Conservation (phyloP, 2,797 vertebrate species). For the Miichthys miiuy region DNA sequence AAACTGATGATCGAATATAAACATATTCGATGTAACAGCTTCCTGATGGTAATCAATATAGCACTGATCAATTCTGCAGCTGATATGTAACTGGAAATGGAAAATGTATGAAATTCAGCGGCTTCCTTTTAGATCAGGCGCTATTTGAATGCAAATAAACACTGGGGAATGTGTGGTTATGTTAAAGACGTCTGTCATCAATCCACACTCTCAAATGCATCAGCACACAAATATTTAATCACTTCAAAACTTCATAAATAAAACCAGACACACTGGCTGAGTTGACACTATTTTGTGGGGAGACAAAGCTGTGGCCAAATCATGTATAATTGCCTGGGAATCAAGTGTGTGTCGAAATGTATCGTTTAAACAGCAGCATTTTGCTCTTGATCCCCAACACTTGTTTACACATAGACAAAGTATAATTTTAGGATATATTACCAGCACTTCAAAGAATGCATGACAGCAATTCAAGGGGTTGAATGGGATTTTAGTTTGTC, state of each 20-base stretch:
- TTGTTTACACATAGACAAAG: slow-evolving; percentile 7
- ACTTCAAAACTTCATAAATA: background rate
- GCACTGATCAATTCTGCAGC: no score
- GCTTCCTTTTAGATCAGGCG: background rate
- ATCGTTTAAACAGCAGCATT: slow-evolving; percentile 2
- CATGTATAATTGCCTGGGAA: slow-evolving; percentile 20
- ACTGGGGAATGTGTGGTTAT: background rate
- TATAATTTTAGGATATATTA: background rate
- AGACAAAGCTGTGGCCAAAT: slow-evolving; percentile 6
- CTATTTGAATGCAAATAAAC: background rate
- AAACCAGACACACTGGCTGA: background rate
- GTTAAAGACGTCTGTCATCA: background rate
- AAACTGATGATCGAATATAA: no score
- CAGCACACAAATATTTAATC: background rate
- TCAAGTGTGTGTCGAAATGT: background rate
- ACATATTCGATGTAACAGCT: no score
- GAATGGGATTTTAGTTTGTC: background rate
- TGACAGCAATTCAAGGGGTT: background rate
- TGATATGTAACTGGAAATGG: no score
- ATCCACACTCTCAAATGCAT: slow-evolving; percentile 6
- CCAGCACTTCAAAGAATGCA: background rate
- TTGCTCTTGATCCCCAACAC: background rate
- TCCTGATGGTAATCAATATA: no score
- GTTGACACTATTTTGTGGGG: background rate
- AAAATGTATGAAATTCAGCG: background rate